phyloP scores from a whole-genome alignment of 2,888 invertebrate genomes.

The Brenthis daphne region DNA sequence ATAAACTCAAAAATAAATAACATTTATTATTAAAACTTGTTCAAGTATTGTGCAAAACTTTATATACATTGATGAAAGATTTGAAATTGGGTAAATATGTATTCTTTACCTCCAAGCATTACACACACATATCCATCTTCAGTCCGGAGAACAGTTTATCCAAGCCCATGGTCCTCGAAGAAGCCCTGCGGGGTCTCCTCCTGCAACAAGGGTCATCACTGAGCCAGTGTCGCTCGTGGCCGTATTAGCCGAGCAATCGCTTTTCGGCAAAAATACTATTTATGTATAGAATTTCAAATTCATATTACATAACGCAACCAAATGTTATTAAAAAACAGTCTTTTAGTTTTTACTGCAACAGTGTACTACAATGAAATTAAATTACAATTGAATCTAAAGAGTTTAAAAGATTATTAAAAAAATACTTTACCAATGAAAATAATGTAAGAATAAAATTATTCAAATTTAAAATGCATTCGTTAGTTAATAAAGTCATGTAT shows the following conservation, averaged over 20 bases:
- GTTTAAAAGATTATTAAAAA: neutral
- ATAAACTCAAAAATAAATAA: no score
- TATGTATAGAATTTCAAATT: neutral
- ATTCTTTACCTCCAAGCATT: slow-evolving; percentile 25
- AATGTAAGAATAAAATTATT: neutral
- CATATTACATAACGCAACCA: neutral
- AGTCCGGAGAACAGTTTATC: slow-evolving; percentile 79
- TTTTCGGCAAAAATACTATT: slow-evolving; percentile 57
- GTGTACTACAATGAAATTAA: neutral
- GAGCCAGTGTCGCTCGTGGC: slow-evolving; percentile 79
- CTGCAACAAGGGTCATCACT: slow-evolving; percentile 88
- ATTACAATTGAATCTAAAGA: no score
- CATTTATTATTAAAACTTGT: no score
- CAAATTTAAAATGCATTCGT: slow-evolving; percentile 17
- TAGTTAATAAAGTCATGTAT: slow-evolving; percentile 12
- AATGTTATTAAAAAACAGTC: neutral
- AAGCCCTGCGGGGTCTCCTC: slow-evolving; percentile 99
- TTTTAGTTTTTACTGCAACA: neutral
- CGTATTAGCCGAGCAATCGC: slow-evolving; percentile 66
- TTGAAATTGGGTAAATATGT: slow-evolving; percentile 15
- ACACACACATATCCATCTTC: neutral
- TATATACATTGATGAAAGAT: slow-evolving; percentile 1
- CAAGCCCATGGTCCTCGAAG: slow-evolving; percentile 99
- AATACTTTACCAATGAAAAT: neutral
- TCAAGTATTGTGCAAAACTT: neutral